These are phyloP conservation scores for Gibbula magus DNA, from an alignment of 2,888 invertebrate genomes.

Conservation along the genomic window DNA sequence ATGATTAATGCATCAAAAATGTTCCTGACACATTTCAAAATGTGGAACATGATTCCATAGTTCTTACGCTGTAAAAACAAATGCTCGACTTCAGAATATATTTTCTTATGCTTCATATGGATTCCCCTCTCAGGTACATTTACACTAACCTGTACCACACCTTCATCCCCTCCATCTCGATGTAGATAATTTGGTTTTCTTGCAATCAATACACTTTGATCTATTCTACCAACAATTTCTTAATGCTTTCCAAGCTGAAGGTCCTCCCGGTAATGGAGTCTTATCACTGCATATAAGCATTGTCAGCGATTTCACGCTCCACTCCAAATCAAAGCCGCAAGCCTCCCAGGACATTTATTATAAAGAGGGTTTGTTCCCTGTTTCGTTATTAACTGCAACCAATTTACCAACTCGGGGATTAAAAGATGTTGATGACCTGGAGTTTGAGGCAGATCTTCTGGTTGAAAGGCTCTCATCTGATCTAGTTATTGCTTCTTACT, in stretches of 20 bases:
- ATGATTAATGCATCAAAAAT: too few species aligned
- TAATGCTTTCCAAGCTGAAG: neutral
- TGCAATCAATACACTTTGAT: neutral
- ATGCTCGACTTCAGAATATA: too few species aligned
- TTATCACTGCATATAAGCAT: neutral
- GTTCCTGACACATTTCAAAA: too few species aligned
- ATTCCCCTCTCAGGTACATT: neutral
- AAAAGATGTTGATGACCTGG: neutral
- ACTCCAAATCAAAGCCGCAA: neutral
- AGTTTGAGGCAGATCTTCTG: neutral
- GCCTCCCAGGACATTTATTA: neutral
- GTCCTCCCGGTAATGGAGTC: neutral
- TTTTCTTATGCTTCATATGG: neutral
- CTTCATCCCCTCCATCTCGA: neutral
- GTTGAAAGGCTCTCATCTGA: neutral
- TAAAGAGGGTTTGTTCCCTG: neutral
- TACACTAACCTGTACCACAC: neutral
- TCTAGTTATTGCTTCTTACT: neutral
- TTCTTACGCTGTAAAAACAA: too few species aligned
- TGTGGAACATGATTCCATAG: too few species aligned
- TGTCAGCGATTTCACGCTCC: neutral
- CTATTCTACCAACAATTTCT: neutral
- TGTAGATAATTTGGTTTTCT: neutral
- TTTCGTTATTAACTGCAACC: neutral
- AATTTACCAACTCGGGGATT: neutral